A percentile compares a stretch with the other conserved stretches of the same genome.
These are phyloP conservation scores for Saguinus midas DNA, from an alignment of 2,113 vertebrate species.

Conservation along the genomic window DNA sequence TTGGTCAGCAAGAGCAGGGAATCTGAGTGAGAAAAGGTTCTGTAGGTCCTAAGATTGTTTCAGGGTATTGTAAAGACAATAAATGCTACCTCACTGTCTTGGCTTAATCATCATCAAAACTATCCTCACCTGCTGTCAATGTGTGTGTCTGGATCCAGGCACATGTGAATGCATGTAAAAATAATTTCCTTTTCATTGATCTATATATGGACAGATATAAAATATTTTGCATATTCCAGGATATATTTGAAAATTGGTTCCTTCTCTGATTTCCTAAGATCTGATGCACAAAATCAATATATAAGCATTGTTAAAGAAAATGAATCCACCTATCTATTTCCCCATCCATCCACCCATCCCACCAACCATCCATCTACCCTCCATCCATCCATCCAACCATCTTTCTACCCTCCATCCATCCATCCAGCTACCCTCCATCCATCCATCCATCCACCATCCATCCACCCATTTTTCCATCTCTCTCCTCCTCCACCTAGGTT, in stretches of 20 bases:
- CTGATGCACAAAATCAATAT: background rate
- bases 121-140: background rate
- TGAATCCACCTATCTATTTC: background rate
- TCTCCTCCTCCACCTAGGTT: background rate
- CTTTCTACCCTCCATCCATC: rapidly evolving
- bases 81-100: background rate
- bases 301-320: background rate
- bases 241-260: background rate
- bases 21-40: background rate
- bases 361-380: background rate
- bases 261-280: background rate
- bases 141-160: background rate
- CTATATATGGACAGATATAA: background rate
- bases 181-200: background rate
- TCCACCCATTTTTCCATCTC: too few relatives aligned
- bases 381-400: background rate
- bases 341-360: too few relatives aligned
- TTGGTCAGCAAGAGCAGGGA: background rate
- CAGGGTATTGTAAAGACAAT: background rate
- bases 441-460: too few relatives aligned
- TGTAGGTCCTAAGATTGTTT: background rate
- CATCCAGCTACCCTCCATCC: too few relatives aligned
- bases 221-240: background rate
- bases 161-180: background rate
- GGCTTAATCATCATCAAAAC: background rate